Evolutionary conservation across 2,113 vertebrate species (phyloP).

Genomic region (Hyperopisus bebe): DNA sequence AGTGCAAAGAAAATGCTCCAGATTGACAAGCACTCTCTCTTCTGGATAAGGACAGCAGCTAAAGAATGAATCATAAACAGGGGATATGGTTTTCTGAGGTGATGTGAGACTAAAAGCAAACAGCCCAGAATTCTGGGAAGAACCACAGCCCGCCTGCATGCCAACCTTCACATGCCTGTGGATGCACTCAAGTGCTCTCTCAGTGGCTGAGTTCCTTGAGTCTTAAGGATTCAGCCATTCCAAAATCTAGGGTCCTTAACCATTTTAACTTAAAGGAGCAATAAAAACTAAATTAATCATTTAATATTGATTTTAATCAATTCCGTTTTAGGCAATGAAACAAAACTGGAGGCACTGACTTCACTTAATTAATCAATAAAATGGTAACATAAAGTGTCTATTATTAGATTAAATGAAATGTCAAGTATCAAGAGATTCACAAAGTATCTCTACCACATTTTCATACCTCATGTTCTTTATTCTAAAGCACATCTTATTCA

Average conservation of each 20-base stretch:
- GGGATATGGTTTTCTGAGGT: neutral
- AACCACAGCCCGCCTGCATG: neutral
- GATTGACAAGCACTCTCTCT: neutral
- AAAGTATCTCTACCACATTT: neutral
- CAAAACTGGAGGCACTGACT: neutral
- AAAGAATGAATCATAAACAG: neutral
- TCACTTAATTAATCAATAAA: conserved; percentile 4
- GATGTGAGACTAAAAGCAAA: neutral
- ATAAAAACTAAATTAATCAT: neutral
- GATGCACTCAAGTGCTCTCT: neutral
- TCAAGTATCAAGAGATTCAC: neutral
- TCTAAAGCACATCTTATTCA: neutral
- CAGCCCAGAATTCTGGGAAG: neutral
- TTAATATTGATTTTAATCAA: neutral
- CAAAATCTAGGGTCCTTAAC: neutral
- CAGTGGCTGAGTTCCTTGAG: neutral
- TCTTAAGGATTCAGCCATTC: neutral
- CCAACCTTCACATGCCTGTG: neutral
- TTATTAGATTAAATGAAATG: conserved; percentile 4
- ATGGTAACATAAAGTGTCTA: neutral
- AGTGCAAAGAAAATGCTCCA: neutral
- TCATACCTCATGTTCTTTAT: neutral
- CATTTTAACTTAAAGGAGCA: neutral
- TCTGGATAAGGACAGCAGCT: neutral
- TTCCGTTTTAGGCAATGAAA: neutral